Evolutionary conservation across 1,140 invertebrate genomes (phyloP), one percentile per base, ranked within the genome.

Genomic region (Caerostris darwini): DNA sequence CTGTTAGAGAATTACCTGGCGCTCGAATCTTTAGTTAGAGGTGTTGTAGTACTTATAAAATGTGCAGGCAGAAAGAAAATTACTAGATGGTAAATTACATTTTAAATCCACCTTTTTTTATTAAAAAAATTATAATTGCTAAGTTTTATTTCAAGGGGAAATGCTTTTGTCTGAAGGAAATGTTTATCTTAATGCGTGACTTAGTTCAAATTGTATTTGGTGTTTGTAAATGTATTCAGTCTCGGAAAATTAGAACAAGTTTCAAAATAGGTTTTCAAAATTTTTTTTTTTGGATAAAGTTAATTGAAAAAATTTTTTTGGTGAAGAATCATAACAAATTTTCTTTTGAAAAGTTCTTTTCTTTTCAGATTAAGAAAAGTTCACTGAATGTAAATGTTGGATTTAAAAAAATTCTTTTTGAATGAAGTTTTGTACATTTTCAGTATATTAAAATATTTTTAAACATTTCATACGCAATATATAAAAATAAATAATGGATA

Each of bases 1-100:
- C 82, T 61, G 85, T 89, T 57, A 19, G 53, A 90, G 89, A 69
- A 71, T 54, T 77, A 92, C 90, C 90, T 92, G 77, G 77, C 61
- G 69, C 19, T 10, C 58, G 17, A 50, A 17, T 82, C 56, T 81
- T 57, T 90, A 57, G 53, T 71, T n/a, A 57, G n/a, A 19, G 56
- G 82, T 56, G 82, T 58, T 56, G 56, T 34, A 34, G 34, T 34
- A 34, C 19, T 5, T 17, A 53, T 50, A 87, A 87, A 87, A 64
- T 57, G n/a, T 14, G 58, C 53, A 14, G 34, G 34, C 34, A 3
- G 34, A 34, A 77, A 50, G 71, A 77, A 77, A 77, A 77, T 77
- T 77, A 12, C 19, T 50, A 67, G 53, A 77, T 77, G 71, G 71
- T 50, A 77, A 77, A 77, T 77, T 77, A 77, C 71, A 77, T 77